These are phyloP conservation scores for Myotis myotis DNA, from an alignment of 2,797 vertebrate genomes.

Conservation along the genomic window DNA sequence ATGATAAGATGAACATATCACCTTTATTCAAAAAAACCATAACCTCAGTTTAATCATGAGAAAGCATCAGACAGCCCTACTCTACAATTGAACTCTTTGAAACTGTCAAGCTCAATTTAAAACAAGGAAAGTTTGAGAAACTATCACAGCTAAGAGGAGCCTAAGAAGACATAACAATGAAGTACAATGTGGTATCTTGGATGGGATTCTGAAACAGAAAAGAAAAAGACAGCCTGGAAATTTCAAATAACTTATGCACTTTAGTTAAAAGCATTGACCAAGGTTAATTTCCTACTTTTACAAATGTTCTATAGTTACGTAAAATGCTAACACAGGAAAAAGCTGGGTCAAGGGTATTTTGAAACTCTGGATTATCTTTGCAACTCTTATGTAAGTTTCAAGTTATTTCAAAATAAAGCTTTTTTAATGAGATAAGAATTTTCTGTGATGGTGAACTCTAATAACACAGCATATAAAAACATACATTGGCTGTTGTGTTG, in stretches of 20 bases:
- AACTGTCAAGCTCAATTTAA: not conserved
- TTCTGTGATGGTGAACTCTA: not conserved
- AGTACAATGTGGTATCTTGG: not conserved
- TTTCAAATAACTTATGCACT: not conserved
- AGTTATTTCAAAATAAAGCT: not conserved
- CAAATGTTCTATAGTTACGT: not conserved
- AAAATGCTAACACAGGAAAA: not conserved
- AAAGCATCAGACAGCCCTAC: not conserved
- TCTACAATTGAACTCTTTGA: not conserved
- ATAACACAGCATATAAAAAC: not conserved
- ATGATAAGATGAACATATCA: not conserved
- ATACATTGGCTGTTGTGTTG: not conserved
- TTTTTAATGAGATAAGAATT: not conserved
- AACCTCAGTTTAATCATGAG: not conserved
- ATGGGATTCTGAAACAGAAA: not conserved
- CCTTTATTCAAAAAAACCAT: not conserved
- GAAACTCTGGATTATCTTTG: not conserved
- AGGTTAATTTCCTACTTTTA: not conserved
- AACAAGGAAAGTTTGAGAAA: not conserved
- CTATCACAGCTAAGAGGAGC: not conserved
- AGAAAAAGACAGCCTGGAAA: not conserved
- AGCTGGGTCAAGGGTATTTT: not conserved
- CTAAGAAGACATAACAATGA: not conserved
- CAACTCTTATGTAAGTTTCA: conserved; percentile 14
- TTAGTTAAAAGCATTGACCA: not conserved